These are phyloP conservation scores for Eremophila alpestris DNA, from an alignment of 2,797 vertebrate species.

Conservation along the genomic window DNA sequence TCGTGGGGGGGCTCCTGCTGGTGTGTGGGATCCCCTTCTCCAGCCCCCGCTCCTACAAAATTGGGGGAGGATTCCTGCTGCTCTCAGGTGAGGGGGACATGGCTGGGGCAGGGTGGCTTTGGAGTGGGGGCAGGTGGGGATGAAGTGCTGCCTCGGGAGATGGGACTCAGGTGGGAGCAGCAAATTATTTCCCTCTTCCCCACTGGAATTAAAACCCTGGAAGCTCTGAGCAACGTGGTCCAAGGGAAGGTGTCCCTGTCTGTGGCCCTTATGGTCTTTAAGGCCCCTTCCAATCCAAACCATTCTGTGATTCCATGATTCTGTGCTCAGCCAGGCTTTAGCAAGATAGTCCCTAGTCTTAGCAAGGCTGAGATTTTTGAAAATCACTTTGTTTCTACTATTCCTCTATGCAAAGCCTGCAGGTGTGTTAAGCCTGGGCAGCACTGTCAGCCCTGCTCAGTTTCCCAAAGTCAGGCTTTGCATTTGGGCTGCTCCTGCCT, in stretches of 20 bases:
- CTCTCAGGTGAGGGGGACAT: slow-evolving; percentile 75
- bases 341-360: not conserved
- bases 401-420: not conserved
- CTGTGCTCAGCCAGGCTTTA: not conserved
- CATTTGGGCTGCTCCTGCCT: not conserved
- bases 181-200: not conserved
- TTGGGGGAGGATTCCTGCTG: slow-evolving; percentile 84
- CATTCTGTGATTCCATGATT: not conserved
- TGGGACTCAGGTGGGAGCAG: not conserved
- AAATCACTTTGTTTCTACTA: not conserved
- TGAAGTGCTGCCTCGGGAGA: fast-evolving
- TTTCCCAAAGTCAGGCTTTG: not conserved
- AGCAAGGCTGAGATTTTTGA: not conserved
- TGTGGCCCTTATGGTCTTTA: not conserved
- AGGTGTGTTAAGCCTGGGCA: not conserved
- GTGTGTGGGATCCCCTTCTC: slow-evolving; percentile 85
- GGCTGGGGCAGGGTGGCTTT: not conserved
- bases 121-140: not conserved
- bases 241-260: not conserved
- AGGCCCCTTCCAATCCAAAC: not conserved
- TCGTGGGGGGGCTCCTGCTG: slow-evolving; percentile 83
- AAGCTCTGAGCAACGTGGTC: not conserved
- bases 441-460: not conserved
- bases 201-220: fast-evolving
- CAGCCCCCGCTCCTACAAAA: slow-evolving; percentile 80